phyloP scores from a whole-genome alignment of 2,888 invertebrate species.

The Bimastos eiseni region DNA sequence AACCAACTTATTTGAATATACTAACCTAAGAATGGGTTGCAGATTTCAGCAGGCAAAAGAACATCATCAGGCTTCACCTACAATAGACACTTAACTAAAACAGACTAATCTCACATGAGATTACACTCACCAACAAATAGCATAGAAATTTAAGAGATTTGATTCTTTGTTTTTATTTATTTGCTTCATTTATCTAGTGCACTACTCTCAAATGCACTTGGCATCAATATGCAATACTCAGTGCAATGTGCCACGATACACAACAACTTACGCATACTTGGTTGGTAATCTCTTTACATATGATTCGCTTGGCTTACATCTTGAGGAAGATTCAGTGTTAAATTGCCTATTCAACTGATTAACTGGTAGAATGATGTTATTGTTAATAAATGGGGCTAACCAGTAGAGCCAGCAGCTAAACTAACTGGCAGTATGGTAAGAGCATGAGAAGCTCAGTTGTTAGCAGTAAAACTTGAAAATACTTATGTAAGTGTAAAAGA shows the following conservation, averaged over 20 bases:
- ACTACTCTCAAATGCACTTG: background rate
- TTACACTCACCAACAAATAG: background rate
- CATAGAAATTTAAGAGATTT: background rate
- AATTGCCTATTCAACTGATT: background rate
- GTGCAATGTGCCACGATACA: background rate
- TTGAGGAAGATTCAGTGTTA: background rate
- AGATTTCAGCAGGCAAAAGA: conserved; percentile 47
- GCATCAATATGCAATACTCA: background rate
- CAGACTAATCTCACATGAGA: background rate
- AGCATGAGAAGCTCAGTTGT: background rate
- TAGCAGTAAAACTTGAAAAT: background rate
- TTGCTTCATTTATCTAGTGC: background rate
- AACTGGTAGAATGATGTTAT: background rate
- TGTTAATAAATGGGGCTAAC: background rate
- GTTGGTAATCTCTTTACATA: background rate
- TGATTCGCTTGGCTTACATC: background rate
- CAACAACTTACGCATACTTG: background rate
- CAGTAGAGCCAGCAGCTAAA: background rate
- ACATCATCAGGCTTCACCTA: conserved; percentile 51
- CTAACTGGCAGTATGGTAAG: background rate
- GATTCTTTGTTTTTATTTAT: background rate
- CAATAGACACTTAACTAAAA: conserved; percentile 24
- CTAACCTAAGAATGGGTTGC: conserved; percentile 47
- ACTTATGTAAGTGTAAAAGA: too few species aligned
- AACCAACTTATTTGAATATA: too few species aligned